These are phyloP conservation scores for Parambassis ranga DNA, from an alignment of 2,797 vertebrate genomes.

Conservation along the genomic window DNA sequence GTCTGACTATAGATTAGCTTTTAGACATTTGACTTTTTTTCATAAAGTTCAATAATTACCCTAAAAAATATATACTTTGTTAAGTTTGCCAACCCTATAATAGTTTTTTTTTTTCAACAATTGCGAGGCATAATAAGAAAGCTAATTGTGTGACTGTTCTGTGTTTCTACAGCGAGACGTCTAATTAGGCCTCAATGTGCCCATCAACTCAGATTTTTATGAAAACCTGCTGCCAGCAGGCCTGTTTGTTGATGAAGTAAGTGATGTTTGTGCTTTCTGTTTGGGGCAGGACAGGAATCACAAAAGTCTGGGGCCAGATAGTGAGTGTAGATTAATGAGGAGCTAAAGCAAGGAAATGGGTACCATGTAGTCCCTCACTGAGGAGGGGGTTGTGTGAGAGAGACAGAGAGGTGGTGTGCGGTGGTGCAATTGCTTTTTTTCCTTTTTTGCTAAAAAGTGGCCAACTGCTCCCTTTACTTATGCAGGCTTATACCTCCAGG, in stretches of 20 bases:
- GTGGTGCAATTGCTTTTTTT: conserved; percentile 29
- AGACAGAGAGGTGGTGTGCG: neutral
- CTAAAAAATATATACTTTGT: too few relatives aligned
- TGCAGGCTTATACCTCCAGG: conserved; percentile 21
- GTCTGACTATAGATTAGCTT: neutral
- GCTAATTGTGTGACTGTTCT: conserved; percentile 17
- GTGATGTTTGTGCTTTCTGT: conserved; percentile 42
- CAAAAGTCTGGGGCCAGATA: conserved; percentile 29
- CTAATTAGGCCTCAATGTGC: conserved; percentile 39
- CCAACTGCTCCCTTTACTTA: conserved; percentile 14
- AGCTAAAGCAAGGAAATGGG: conserved; percentile 56
- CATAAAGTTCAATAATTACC: too few relatives aligned
- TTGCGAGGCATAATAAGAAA: conserved; percentile 13
- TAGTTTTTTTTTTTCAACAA: conserved; percentile 26
- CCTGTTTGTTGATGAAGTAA: conserved; percentile 53
- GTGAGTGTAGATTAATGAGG: conserved; percentile 43
- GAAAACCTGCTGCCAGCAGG: conserved; percentile 33
- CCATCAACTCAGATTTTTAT: conserved; percentile 18
- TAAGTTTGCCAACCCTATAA: conserved; percentile 13
- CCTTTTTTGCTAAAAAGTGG: conserved; percentile 22
- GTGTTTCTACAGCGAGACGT: conserved; percentile 34
- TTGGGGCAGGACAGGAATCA: conserved; percentile 31
- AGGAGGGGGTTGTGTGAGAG: neutral
- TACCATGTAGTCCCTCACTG: conserved; percentile 26
- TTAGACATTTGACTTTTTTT: too few relatives aligned